These are phyloP conservation scores for Phataginus tetradactyla DNA, from an alignment of 2,797 vertebrate species.

Conservation along the genomic window DNA sequence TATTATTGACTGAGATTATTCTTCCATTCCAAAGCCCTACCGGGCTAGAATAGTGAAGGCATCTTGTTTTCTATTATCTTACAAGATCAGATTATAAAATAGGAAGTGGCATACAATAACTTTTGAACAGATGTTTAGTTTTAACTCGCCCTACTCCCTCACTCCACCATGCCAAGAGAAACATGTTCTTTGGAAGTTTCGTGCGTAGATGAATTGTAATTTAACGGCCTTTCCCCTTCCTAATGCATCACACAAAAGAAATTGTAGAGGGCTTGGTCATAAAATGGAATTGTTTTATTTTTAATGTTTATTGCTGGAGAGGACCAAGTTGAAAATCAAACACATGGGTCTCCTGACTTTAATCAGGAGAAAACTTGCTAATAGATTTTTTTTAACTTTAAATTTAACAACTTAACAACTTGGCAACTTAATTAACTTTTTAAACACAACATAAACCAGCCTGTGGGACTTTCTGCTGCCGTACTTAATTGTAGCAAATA, in stretches of 20 bases:
- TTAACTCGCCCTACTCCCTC: not conserved
- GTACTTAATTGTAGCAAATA: slow-evolving; percentile 77
- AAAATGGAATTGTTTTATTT: slow-evolving; percentile 76
- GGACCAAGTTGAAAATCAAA: slow-evolving; percentile 74
- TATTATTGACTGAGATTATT: not conserved
- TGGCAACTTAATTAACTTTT: slow-evolving; percentile 84
- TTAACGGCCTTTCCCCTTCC: not conserved
- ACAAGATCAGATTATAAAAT: not conserved
- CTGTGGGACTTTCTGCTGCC: slow-evolving; percentile 70
- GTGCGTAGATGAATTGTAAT: not conserved
- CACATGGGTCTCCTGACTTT: slow-evolving; percentile 70
- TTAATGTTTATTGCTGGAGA: slow-evolving; percentile 70
- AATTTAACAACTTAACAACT: slow-evolving; percentile 82
- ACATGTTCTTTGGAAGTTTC: slow-evolving; percentile 33
- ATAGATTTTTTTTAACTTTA: slow-evolving; percentile 81
- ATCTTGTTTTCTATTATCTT: not conserved
- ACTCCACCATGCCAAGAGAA: not conserved
- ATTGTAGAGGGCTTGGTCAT: slow-evolving; percentile 48
- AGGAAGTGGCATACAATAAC: not conserved
- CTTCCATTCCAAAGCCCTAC: not conserved
- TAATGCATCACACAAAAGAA: slow-evolving; percentile 32
- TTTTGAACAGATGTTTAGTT: slow-evolving; percentile 9
- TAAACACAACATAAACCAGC: slow-evolving; percentile 81
- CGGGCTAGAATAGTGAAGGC: not conserved
- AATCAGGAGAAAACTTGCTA: slow-evolving; percentile 79